Evolutionary conservation across 2,113 vertebrate genomes (phyloP).

Genomic region (Pollimyrus isidori): DNA sequence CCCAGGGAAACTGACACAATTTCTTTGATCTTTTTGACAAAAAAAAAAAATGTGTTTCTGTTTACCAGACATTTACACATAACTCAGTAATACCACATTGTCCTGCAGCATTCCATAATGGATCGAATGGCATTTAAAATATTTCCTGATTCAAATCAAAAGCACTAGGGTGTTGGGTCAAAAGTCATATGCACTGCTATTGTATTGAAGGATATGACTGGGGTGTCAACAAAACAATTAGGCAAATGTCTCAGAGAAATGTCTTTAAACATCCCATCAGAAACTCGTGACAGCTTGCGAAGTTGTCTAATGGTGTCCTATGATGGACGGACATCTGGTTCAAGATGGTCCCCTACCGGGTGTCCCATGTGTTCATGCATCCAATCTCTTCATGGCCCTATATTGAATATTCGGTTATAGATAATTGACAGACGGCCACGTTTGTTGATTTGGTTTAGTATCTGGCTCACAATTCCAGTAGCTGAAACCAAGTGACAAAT

Average conservation of each 20-base stretch:
- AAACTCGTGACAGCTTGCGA: not conserved
- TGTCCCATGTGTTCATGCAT: not conserved
- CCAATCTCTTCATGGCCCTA: not conserved
- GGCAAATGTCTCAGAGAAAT: not conserved
- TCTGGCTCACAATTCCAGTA: not conserved
- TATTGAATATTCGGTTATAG: not conserved
- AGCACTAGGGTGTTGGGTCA: not conserved
- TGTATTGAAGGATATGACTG: not conserved
- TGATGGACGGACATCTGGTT: not conserved
- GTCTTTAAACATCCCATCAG: not conserved
- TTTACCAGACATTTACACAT: not conserved
- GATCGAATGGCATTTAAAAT: not conserved
- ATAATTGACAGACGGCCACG: not conserved
- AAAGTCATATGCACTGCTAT: not conserved
- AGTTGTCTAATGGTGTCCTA: not conserved
- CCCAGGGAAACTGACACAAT: not conserved
- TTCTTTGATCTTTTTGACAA: not conserved
- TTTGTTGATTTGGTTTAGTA: not conserved
- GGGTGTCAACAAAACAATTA: not conserved
- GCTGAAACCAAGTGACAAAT: not conserved
- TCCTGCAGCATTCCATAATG: not conserved
- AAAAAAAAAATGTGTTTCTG: not conserved
- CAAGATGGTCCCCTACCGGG: not conserved
- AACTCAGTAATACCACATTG: not conserved
- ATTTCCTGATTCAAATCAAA: not conserved